Percentiles rank a stretch among this genome's conserved stretches.
phyloP scores from a whole-genome alignment of 1,140 invertebrate genomes.

The Panagrolaimus sp. region DNA sequence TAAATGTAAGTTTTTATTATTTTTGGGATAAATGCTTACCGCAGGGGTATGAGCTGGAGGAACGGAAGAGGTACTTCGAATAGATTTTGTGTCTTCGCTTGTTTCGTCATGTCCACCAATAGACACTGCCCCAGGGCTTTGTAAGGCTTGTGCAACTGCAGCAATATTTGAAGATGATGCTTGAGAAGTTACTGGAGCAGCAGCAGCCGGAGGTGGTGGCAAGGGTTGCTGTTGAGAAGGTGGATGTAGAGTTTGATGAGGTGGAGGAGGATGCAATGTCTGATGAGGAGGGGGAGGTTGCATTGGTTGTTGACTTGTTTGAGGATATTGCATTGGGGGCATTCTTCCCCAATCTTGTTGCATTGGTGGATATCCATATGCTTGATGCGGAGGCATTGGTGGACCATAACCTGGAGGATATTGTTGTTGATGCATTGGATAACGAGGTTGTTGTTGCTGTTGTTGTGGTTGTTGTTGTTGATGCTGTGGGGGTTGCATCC shows the following conservation, averaged over 20 bases:
- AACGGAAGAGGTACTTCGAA: neutral
- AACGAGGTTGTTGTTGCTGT: constrained; percentile 6
- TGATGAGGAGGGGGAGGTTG: neutral
- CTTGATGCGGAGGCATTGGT: neutral
- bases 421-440: neutral
- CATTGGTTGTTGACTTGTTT: too few relatives aligned
- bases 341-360: constrained; percentile 1
- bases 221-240: neutral
- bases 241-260: neutral
- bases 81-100: constrained; percentile 2
- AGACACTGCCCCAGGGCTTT: neutral
- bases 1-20: neutral
- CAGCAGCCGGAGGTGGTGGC: neutral
- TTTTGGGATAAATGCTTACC: neutral
- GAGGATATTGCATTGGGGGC: neutral
- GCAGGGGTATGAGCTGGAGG: constrained; percentile 6
- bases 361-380: neutral
- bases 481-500: too few relatives aligned
- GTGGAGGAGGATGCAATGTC: neutral
- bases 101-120: neutral
- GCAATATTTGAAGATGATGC: neutral
- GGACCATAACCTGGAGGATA: neutral
- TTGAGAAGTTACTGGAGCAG: neutral
- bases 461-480: neutral
- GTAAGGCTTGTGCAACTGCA: neutral